A percentile compares a stretch with the other conserved stretches of the same genome.
phyloP scores from a whole-genome alignment of 1,140 invertebrate species.

The Penaeus vannamei region DNA sequence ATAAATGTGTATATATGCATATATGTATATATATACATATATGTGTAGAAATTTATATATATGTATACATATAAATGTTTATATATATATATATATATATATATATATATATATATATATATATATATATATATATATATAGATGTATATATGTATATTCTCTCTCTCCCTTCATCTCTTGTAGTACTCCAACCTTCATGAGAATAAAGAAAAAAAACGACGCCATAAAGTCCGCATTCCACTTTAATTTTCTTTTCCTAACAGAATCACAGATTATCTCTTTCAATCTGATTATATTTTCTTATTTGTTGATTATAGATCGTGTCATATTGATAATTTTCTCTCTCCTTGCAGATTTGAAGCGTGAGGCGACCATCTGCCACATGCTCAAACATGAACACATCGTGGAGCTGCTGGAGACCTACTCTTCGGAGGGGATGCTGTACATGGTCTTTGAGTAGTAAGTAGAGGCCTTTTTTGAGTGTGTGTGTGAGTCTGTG shows the following conservation, averaged over 20 bases:
- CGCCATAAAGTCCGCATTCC: too few relatives aligned
- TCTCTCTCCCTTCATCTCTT: too few relatives aligned
- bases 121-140: too few relatives aligned
- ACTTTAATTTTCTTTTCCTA: too few relatives aligned
- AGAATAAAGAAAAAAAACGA: too few relatives aligned
- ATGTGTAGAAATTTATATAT: not conserved
- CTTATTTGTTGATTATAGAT: not conserved
- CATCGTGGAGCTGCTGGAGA: slow-evolving; percentile 97
- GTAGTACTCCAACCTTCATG: too few relatives aligned
- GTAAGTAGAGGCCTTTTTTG: slow-evolving; percentile 78
- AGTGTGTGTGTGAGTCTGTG: not conserved
- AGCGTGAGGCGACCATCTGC: slow-evolving; percentile 98
- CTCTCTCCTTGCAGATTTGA: slow-evolving; percentile 82
- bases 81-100: too few relatives aligned
- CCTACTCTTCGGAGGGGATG: slow-evolving; percentile 96
- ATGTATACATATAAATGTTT: not conserved
- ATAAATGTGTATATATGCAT: slow-evolving; percentile 32
- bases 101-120: too few relatives aligned
- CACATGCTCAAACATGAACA: slow-evolving; percentile 99
- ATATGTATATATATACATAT: slow-evolving; percentile 33
- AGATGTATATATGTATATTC: not conserved
- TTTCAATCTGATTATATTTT: not conserved
- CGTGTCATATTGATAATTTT: not conserved
- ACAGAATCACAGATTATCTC: too few relatives aligned
- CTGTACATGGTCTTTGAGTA: slow-evolving; percentile 99